These are phyloP conservation scores for Anguilla rostrata DNA, from an alignment of 2,113 vertebrate species.

Conservation along the genomic window DNA sequence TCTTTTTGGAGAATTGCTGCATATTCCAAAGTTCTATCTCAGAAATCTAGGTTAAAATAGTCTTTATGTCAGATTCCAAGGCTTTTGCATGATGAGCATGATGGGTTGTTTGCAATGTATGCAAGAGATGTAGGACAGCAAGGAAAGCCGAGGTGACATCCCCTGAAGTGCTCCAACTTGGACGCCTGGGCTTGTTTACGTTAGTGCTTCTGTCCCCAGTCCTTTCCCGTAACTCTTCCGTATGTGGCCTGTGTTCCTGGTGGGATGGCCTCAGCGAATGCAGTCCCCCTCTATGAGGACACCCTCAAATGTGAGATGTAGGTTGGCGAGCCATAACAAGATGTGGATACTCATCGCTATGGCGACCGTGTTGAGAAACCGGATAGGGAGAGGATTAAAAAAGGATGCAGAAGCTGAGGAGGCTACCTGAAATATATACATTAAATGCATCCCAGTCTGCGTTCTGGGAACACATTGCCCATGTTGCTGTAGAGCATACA, in stretches of 20 bases:
- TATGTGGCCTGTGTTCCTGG: background rate
- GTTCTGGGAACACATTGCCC: too few species aligned
- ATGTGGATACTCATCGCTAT: background rate
- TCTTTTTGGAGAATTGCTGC: background rate
- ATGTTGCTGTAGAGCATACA: background rate
- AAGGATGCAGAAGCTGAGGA: slow-evolving; percentile 1
- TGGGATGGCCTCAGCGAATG: background rate
- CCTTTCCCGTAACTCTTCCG: background rate
- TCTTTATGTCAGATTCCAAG: background rate
- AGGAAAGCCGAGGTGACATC: background rate
- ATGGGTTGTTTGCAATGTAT: background rate
- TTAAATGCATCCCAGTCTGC: background rate
- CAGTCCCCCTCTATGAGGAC: background rate
- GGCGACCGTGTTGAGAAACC: background rate
- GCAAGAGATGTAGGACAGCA: background rate
- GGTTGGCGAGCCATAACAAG: background rate
- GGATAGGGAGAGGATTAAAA: background rate
- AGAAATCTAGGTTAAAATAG: background rate
- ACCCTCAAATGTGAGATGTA: background rate
- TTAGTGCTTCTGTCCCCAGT: background rate
- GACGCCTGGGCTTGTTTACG: background rate
- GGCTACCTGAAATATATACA: background rate
- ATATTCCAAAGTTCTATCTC: background rate
- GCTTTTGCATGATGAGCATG: background rate
- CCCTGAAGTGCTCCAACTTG: background rate